Base-by-base conservation (phyloP, 2,888 invertebrate species). In the Ichneumoninae sp. region DNA sequence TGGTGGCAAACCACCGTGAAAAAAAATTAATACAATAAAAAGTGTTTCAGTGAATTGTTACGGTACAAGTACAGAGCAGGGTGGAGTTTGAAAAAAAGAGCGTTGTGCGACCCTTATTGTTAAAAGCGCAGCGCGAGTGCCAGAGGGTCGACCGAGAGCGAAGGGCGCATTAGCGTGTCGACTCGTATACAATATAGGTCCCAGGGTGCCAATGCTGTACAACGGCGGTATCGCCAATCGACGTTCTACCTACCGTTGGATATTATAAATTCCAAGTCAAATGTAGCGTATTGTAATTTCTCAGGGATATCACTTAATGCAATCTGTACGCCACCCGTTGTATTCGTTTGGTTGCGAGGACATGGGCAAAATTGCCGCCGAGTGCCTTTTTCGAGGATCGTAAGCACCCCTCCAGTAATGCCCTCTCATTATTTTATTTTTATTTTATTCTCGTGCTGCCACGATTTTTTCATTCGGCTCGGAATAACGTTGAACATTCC, bases 181-280 rank as follows among this genome's bases (percentile, higher is more conserved):
- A 89, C 88, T 89, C 87, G 89, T 87, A 75, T 81, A 86, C 89
- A 87, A 90, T 91, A 93, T 92, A 89, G 92, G 91, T 92, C 93
- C 92, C 93, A 87, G 89, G 92, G 91, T 90, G 90, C 85, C 86
- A 90, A 89, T 85, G 82, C 44, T 62, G n/a, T 47, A 50, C 33
- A 62, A 70, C 70, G 62, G 50, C 91, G 89, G 88, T 88, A 85
- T 88, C 85, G 83, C 87, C 89, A 86, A 88, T 89, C 87, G 86
- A 82, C 81, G 69, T 76, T 78, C 57, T 74, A 79, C 77, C 79
- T 82, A 74, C 74, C 77, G 30, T 22, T 80, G 88, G 89, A 90
- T 91, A 93, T 93, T 93, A 93, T 93, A 93, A 93, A 93, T 93
- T 93, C 90, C 91, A 84, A 91, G 90, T 91, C 92, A 93, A 93